Percentiles rank a stretch among this genome's conserved stretches.
Conservation (phyloP, 2,113 vertebrate genomes). For the Toxotes chatareus region DNA sequence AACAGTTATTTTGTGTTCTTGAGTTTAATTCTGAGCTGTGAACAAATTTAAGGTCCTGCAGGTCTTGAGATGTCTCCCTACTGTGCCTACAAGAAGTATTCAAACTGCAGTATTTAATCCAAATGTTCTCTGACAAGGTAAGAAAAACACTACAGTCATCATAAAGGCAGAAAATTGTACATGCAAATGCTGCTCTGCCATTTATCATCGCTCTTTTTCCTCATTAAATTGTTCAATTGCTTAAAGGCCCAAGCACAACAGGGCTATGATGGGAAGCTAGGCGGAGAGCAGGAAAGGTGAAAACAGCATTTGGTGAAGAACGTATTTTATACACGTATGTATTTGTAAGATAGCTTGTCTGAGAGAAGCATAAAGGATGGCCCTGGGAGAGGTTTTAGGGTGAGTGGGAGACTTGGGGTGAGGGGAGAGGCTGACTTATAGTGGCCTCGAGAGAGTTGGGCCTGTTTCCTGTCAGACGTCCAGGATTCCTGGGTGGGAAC, state of each 20-base stretch:
- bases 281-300: conserved; percentile 49
- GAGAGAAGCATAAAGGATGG: conserved; percentile 60
- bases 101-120: conserved; percentile 50
- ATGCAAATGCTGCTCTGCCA: conserved; percentile 53
- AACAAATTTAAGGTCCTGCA: conserved; percentile 26
- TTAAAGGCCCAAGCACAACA: conserved; percentile 53
- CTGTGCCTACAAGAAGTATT: conserved; percentile 49
- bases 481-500: conserved; percentile 87
- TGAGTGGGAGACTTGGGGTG: conserved; percentile 58
- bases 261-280: conserved; percentile 53
- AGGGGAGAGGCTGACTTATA: conserved; percentile 71
- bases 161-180: conserved; percentile 66
- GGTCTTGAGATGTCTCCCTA: conserved; percentile 51
- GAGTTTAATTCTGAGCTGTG: conserved; percentile 18
- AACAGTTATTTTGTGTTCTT: conserved; percentile 40
- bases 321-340: conserved; percentile 38
- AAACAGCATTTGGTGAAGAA: conserved; percentile 63
- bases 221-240: conserved; percentile 58
- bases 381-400: conserved; percentile 62
- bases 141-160: conserved; percentile 69
- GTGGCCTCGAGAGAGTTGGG: conserved; percentile 79
- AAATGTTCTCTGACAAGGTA: conserved; percentile 82
- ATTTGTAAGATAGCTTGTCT: conserved; percentile 64
- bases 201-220: conserved; percentile 68
- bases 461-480: conserved; percentile 84